A percentile compares a stretch with the other conserved stretches of the same genome.
These are phyloP conservation scores for Danionella dracula DNA, from an alignment of 2,797 vertebrate genomes.

Conservation along the genomic window DNA sequence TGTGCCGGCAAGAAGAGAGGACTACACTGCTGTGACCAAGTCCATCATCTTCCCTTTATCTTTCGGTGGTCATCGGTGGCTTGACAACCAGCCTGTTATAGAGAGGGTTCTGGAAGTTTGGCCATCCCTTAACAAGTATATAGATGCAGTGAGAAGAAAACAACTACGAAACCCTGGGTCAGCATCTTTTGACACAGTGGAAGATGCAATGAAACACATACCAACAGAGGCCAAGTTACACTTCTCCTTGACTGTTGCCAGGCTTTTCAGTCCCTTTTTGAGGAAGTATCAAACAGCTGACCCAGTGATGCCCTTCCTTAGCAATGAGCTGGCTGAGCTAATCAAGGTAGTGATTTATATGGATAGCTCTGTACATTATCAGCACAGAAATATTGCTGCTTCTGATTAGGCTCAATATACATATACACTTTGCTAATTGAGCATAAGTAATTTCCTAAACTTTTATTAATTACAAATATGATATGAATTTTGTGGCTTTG, in stretches of 20 bases:
- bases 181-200: constrained; percentile 8
- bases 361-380: neutral
- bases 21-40: constrained; percentile 20
- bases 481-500: neutral
- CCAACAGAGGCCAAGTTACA: neutral
- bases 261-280: neutral
- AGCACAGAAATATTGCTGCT: neutral
- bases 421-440: neutral
- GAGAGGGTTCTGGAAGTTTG: neutral
- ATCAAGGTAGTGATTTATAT: neutral
- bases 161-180: constrained; percentile 16
- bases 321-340: neutral
- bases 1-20: constrained; percentile 26
- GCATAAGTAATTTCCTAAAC: neutral
- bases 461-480: neutral
- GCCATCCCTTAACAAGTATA: neutral
- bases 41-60: constrained; percentile 19
- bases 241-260: neutral
- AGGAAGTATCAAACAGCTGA: neutral
- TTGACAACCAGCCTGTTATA: neutral
- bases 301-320: neutral
- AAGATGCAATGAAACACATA: neutral
- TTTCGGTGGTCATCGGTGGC: constrained; percentile 20
- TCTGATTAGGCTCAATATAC: neutral
- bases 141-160: neutral